Evolutionary conservation across 2,797 vertebrate genomes (phyloP).

Genomic region (Gambelia wislizenii): DNA sequence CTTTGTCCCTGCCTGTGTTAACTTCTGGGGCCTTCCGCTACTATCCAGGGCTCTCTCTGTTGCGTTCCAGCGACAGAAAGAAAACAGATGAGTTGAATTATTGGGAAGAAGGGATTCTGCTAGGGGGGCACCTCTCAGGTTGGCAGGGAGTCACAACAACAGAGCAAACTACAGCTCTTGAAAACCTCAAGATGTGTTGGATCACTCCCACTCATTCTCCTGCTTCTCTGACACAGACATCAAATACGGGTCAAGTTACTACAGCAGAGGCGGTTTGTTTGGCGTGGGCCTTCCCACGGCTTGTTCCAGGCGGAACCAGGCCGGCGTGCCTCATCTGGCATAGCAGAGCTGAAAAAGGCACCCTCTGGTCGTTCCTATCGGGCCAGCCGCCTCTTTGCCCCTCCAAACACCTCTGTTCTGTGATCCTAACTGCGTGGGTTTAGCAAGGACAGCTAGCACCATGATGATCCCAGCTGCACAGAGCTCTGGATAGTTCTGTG

Average conservation of each 20-base stretch:
- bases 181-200: background rate
- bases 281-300: background rate
- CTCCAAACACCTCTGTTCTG: background rate
- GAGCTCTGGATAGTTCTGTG: background rate
- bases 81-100: background rate
- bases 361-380: background rate
- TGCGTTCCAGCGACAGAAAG: background rate
- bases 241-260: background rate
- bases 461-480: too few species aligned
- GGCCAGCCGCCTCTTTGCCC: background rate
- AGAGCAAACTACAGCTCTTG: too few species aligned
- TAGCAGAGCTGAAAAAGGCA: conserved; percentile 2
- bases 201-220: background rate
- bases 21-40: background rate
- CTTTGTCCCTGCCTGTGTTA: background rate
- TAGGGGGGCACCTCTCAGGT: too few species aligned
- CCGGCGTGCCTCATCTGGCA: background rate
- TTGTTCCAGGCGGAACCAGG: background rate
- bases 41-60: background rate
- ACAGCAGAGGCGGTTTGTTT: too few species aligned
- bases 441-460: background rate
- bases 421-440: background rate
- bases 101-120: too few species aligned
- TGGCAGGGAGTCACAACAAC: too few species aligned
- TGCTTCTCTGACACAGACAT: too few species aligned